Evolutionary conservation across 1,140 invertebrate genomes (phyloP).

Genomic region (Aradophagus sp.): DNA sequence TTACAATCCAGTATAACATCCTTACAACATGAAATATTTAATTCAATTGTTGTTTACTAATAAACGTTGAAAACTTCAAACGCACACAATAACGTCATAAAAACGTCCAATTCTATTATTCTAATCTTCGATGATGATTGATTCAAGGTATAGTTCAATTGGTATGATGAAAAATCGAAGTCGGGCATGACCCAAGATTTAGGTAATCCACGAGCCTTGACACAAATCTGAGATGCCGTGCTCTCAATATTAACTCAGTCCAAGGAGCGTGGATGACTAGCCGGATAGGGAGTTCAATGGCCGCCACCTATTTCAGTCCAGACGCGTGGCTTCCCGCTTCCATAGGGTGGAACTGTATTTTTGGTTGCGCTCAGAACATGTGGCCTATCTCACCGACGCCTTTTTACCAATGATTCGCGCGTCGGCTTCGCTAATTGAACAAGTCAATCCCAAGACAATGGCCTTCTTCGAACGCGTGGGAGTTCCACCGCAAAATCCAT

Average conservation of each 20-base stretch:
- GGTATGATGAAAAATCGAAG: no score
- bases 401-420: slow-evolving; percentile 9
- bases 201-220: slow-evolving; percentile 41
- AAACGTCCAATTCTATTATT: no score
- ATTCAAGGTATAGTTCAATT: no score
- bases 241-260: slow-evolving; percentile 31
- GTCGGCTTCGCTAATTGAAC: slow-evolving; percentile 20
- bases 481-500: no score
- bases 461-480: no score
- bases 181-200: no score
- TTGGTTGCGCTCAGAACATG: slow-evolving; percentile 39
- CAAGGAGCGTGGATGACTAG: slow-evolving; percentile 15
- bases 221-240: slow-evolving; percentile 41
- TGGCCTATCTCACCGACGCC: slow-evolving; percentile 24
- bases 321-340: slow-evolving; percentile 36
- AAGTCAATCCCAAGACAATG: not conserved
- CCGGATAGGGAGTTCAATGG: slow-evolving; percentile 45
- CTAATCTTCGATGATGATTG: no score
- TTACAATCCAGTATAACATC: no score
- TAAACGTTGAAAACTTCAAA: no score
- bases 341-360: slow-evolving; percentile 45
- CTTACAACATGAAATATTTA: no score
- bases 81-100: no score
- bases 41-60: no score
- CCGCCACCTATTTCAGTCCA: slow-evolving; percentile 49